Evolutionary conservation across 2,888 invertebrate species (phyloP), one percentile per base, ranked within the genome.

Genomic region (Sympetrum striolatum): DNA sequence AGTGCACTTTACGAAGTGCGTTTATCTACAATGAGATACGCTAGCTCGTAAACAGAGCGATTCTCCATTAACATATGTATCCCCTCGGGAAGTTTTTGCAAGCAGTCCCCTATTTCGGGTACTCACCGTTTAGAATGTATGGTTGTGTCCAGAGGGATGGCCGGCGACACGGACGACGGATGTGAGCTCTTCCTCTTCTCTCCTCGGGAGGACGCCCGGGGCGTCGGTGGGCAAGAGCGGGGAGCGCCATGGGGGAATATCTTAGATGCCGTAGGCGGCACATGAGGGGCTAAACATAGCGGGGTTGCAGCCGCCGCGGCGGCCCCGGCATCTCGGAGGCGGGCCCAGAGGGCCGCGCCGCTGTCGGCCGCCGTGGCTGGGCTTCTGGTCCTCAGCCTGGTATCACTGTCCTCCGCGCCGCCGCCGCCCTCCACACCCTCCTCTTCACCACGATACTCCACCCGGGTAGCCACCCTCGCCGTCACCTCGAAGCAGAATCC

Each of bases 301-400:
- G 86, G 86, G 60, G 86, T 86, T 31, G 82, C 82, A 37, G 86
- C 86, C 5, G 86, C 86, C 22, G 86, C 86, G 86, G 86, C 86
- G 86, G 86, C 86, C 58, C 86, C 86, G 86, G 86, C 86, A 60
- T 86, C 86, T 86, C 86, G 60, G 86, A 86, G 86, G 86, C 86
- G 86, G 86, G 86, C 86, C 86, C 86, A 86, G 60, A 86, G 86
- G 86, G 86, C 86, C 86, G 86, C 86, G 86, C 86, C 86, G 60
- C 86, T 86, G 58, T 86, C 86, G 86, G 86, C 86, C 86, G 86
- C 86, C 86, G 86, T 86, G 58, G 86, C 60, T 58, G 86, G 86
- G 86, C 86, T 86, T 86, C 86, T 58, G 86, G 86, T 86, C 86
- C 86, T 86, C 86, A 86, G 86, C 86, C 86, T 86, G n/a, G 58